Conservation (phyloP, 2,888 invertebrate species). For the Chydorus sphaericus region DNA sequence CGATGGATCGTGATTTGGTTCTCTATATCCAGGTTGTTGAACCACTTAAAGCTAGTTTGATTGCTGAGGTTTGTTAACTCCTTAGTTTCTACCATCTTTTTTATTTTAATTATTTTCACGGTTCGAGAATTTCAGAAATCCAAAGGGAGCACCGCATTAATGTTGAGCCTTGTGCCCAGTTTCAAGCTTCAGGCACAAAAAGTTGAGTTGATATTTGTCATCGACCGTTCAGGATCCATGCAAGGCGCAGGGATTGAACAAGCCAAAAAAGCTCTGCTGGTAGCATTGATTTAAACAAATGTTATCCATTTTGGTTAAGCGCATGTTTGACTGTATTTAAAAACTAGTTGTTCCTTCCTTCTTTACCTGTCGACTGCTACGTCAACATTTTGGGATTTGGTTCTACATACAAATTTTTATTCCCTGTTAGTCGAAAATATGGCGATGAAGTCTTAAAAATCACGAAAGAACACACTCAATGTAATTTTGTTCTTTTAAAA, state of each 20-base stretch:
- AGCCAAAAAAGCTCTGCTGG: conserved; percentile 23
- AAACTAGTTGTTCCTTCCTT: conserved; percentile 24
- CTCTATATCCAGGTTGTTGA: background rate
- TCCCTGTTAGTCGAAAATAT: conserved; percentile 22
- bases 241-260: conserved; percentile 21
- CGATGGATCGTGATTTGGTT: conserved; percentile 1
- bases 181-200: conserved; percentile 24
- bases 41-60: background rate
- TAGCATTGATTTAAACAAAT: background rate
- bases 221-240: conserved; percentile 32
- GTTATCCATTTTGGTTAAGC: background rate
- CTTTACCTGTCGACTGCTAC: conserved; percentile 25
- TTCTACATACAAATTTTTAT: conserved; percentile 21
- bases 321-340: background rate
- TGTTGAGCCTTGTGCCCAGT: conserved; percentile 32
- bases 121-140: too few relatives aligned
- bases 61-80: background rate
- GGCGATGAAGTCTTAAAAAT: conserved; percentile 21
- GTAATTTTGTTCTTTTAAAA: background rate
- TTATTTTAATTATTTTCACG: background rate
- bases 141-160: conserved; percentile 21
- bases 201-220: conserved; percentile 25
- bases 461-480: conserved; percentile 18
- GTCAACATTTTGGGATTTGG: conserved; percentile 34
- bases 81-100: background rate